Evolutionary conservation across 2,113 vertebrate species (phyloP).

Genomic region (Phrynosoma blainvillii): DNA sequence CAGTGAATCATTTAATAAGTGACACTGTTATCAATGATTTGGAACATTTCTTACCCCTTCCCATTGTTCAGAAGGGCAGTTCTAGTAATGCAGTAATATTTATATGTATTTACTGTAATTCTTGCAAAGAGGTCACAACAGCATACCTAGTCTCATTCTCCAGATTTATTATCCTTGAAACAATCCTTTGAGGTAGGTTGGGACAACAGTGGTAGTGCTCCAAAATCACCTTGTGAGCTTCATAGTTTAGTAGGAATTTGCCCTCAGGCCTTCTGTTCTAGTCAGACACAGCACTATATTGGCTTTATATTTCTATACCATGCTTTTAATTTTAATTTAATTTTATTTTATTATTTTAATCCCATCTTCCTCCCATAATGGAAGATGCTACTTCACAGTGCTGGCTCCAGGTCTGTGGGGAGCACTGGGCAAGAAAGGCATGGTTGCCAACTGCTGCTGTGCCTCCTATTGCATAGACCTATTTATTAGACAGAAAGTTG

Average conservation of each 20-base stretch:
- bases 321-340: not conserved
- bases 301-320: not conserved
- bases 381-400: not conserved
- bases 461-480: not conserved
- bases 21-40: not conserved
- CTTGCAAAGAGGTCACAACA: not conserved
- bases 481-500: not conserved
- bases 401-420: not conserved
- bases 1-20: not conserved
- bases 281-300: not conserved
- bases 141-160: not conserved
- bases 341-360: not conserved
- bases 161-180: not conserved
- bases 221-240: not conserved
- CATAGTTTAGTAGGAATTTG: not conserved
- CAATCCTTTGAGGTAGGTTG: not conserved
- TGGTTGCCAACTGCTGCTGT: not conserved
- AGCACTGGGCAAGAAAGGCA: not conserved
- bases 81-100: not conserved
- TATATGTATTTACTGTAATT: not conserved
- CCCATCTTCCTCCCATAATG: not conserved
- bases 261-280: not conserved
- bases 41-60: not conserved
- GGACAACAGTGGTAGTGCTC: not conserved
- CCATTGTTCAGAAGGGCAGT: not conserved